Evolutionary conservation across 2,888 invertebrate genomes (phyloP), one percentile per base, ranked within the genome.

Genomic region (Crossocerus cetratus): DNA sequence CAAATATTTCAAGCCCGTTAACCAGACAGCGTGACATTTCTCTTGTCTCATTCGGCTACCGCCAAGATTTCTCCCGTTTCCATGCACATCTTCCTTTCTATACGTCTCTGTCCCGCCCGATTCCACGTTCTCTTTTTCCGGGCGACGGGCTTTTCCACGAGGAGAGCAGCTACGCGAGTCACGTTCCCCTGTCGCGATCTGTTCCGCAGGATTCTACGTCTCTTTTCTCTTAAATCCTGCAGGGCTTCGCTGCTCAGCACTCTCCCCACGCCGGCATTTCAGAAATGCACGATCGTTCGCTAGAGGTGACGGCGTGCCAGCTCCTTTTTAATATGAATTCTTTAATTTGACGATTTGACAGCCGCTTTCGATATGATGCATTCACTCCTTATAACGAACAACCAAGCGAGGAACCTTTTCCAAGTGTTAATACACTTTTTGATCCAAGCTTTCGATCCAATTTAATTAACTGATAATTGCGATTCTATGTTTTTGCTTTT

Each of bases 41-140:
- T 76, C 76, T 71, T 74, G 73, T 67, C 73, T 65, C 69, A 18
- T 71, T 69, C 73, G 58, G 49, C 66, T 55, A 56, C 45, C 16
- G 21, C 44, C 61, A 60, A 77, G 76, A 76, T 77, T 72, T 73
- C 53, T 66, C 45, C 58, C 21, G 20, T 59, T 60, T 62, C 64
- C 45, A 20, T 45, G 49, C 61, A 59, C 69, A 69, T 65, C 69
- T 69, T 67, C 75, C 53, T 76, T 75, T 72, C 70, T 68, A 62
- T 55, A 62, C 62, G 43, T 68, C 70, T 67, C 44, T 65, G 69
- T 65, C 56, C 64, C 56, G 55, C 49, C 23, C 13, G 56, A 44
- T 49, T 49, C 16, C 49, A 14, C n/a, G 8, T 49, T 14, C 49
- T 49, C 14, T 43, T 43, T 42, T 20, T 43, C 59, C 55, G 14